Conservation (phyloP, 2,888 invertebrate genomes). For the Phrixothrix hirtus region DNA sequence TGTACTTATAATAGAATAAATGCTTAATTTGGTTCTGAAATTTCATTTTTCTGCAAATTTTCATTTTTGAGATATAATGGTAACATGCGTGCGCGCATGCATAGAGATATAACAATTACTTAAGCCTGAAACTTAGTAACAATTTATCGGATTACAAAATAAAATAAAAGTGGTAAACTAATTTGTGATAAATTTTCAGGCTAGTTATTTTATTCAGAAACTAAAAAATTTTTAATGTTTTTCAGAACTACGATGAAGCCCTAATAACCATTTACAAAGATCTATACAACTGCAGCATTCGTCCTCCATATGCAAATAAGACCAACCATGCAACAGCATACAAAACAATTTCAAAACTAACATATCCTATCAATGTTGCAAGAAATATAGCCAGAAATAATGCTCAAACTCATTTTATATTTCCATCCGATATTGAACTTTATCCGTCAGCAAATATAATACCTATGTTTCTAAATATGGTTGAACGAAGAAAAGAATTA, state of each 20-base stretch:
- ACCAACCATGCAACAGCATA: constrained; percentile 33
- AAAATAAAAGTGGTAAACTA: too few species aligned
- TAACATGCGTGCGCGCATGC: too few species aligned
- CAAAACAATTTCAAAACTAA: constrained; percentile 34
- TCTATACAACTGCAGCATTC: constrained; percentile 24
- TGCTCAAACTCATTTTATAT: constrained; percentile 45
- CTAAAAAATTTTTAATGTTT: too few species aligned
- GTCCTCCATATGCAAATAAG: constrained; percentile 25
- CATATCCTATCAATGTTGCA: constrained; percentile 47
- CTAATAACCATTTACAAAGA: constrained; percentile 38
- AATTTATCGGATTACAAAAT: too few species aligned
- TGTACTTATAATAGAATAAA: too few species aligned
- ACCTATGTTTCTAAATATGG: constrained; percentile 40
- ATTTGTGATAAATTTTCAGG: too few species aligned
- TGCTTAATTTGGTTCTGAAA: too few species aligned
- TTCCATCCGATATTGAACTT: constrained; percentile 48
- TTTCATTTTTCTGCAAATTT: too few species aligned
- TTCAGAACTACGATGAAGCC: constrained; percentile 27
- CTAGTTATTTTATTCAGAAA: too few species aligned
- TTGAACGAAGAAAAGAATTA: constrained; percentile 30
- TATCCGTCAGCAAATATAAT: constrained; percentile 44
- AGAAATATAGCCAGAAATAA: constrained; percentile 45
- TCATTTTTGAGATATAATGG: too few species aligned
- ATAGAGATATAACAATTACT: too few species aligned
- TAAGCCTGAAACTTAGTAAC: too few species aligned